Base-by-base conservation (phyloP, 2,113 vertebrate genomes). In the Sinocyclocheilus grahami region DNA sequence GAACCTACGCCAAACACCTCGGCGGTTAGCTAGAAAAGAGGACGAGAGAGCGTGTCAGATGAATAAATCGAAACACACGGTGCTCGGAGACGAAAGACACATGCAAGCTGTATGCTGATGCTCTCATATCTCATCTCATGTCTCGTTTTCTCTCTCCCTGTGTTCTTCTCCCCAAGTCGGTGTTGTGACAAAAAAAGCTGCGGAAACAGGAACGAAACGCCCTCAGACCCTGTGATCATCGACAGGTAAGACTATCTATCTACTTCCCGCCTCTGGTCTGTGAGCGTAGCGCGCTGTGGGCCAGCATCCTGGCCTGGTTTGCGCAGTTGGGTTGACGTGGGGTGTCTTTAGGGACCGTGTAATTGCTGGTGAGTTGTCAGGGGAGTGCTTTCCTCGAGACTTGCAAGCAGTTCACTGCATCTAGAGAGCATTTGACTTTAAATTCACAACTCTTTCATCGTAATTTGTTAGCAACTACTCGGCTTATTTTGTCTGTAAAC, bases 131-230 rank as follows among this genome's bases (percentile, higher is more conserved):
- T 82, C 53, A 42, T 55, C 11, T n/a, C 88, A 87, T 62, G 20
- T 39, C 18, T 62, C 85, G 9, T 72, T 39, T 72, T 88, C 5
- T 88, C 88, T 91, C 1, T 72, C 90, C 82, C 86, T 86, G 33
- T 89, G 82, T 76, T 87, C 89, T 42, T 46, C 88, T 80, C 62
- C 58, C 33, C 53, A 93, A 97, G 97, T 93, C 97, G 97, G 75
- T 97, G 97, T 93, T 97, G 97, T 93, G 97, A 97, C 95, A 97
- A 97, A 95, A 97, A 97, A 94, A 97, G 97, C 92, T 97, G 97
- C 39, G 97, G 97, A 87, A 97, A 97, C 93, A 95, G 97, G 51
- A 97, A 97, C 22, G 97, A 97, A 86, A 97, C 97, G 0, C 97
- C 97, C 88, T 97, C 97, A 65, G 97, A 97, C 92, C 97, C 97